Base-by-base conservation (phyloP, 2,888 invertebrate genomes). In the Dexiosoma caninum region DNA sequence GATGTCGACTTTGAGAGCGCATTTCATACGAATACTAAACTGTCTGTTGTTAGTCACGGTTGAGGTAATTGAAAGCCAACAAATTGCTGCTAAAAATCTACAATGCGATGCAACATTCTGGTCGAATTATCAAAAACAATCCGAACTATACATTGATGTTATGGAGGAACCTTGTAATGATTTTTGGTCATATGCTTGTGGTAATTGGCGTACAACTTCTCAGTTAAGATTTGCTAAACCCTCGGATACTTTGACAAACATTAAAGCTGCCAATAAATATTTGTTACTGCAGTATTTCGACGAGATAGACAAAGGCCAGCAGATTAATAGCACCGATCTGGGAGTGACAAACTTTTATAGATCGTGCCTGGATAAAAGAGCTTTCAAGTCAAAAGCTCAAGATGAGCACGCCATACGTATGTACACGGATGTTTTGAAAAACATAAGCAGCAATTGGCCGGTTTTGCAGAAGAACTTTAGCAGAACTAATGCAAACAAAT, bases 181-280 rank as follows among this genome's bases (percentile, higher is more conserved):
- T 86, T 96, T 96, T 87, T 95, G 95, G 87, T 94, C 95, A 85
- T 95, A 94, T 85, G 95, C 96, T 0, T 97, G 95, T 87, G 96
- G 96, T 0, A 95, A 95, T 85, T 97, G 97, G 97, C 84, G 85
- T 32, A 83, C 83, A 1, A 71, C 83, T 4, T 83, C 84, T 14
- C 44, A 55, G 1, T 44, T 85, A 46, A 83, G 86, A 0, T 66
- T 82, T 3, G 49, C 87, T 4, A 84, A 85, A 0, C 88, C 87
- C 1, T 84, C 84, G 16, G 88, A 88, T 35, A 85, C 76, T 62
- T 83, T 85, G 10, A 83, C 85, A 14, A 44, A 83, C 35, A 60
- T 87, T 72, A 83, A 85, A 23, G 87, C 87, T 1, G 30, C 80
- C 1, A 86, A 87, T 32, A 86, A 86, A 55, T 82, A 85, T 21